Evolutionary conservation across 2,797 vertebrate genomes (phyloP).

Genomic region (Falco cherrug): DNA sequence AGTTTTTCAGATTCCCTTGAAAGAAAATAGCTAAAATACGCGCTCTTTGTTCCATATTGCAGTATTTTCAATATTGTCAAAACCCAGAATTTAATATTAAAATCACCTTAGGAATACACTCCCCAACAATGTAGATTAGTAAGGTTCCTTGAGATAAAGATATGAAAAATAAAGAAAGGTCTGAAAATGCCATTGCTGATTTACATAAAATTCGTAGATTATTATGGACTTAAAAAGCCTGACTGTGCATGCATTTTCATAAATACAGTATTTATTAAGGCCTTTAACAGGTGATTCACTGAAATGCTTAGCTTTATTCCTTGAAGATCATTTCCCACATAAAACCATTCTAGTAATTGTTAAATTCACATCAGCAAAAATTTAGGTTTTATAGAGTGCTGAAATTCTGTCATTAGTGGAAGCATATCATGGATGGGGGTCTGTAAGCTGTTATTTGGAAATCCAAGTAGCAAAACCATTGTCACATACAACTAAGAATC

Average conservation of each 20-base stretch:
- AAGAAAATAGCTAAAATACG: background rate
- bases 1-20: background rate
- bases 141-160: constrained; percentile 2
- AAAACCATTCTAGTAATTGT: background rate
- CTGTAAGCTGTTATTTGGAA: background rate
- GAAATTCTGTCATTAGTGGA: background rate
- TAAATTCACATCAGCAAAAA: background rate
- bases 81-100: background rate
- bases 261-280: background rate
- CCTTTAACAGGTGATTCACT: background rate
- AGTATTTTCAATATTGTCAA: background rate
- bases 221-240: background rate
- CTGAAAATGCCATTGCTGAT: background rate
- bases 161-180: background rate
- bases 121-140: background rate
- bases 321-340: background rate
- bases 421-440: background rate
- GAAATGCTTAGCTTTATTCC: background rate
- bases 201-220: background rate
- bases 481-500: background rate
- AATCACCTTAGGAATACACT: background rate
- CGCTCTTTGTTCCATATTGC: no score
- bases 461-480: background rate
- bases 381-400: background rate
- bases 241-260: background rate